Base-by-base conservation (phyloP, 2,113 vertebrate species). In the Caranx melampygus region DNA sequence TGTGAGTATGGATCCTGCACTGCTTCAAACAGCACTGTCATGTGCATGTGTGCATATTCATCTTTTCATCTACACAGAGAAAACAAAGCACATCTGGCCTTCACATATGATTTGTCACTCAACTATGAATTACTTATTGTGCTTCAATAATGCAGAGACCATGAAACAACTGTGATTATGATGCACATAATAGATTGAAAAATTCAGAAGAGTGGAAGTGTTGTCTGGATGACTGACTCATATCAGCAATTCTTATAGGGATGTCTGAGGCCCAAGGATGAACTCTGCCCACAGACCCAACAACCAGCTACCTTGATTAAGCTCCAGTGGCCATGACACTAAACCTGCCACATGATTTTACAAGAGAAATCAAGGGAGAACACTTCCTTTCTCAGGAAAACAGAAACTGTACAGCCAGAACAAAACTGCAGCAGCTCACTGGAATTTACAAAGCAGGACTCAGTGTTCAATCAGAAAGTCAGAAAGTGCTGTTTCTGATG, bases 131-230 rank as follows among this genome's bases (percentile, higher is more conserved):
- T 14, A 81, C 70, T 81, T 13, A 67, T 73, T 49, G 65, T 60
- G 34, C 26, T 72, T 75, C 21, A 68, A 60, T 69, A 70, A 68
- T 83, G 49, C 59, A 79, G 42, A 59, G 47, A 60, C 51, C 33
- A 42, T 35, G 44, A 64, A 62, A 44, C n/a, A 49, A 37, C 49
- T 65, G 61, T 72, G 40, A 44, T 37, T 73, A 26, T 13, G 21
- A 31, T 45, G 61, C 52, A 77, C 45, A 12, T 65, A 61, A 18
- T 7, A 45, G 18, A 35, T 4, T 9, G 57, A 45, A 13, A 8
- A 8, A 4, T 49, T 40, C 3, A 35, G 8, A 60, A 21, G 14
- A 54, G 34, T 20, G 37, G 21, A 6, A 57, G 20, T n/a, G n/a
- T 40, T 51, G n/a, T 11, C 20, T 10, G n/a, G 9, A n/a, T 10